Percentiles rank a stretch among this genome's conserved stretches.
phyloP scores from a whole-genome alignment of 2,113 vertebrate species.

The Epinephelus cyanopodus region DNA sequence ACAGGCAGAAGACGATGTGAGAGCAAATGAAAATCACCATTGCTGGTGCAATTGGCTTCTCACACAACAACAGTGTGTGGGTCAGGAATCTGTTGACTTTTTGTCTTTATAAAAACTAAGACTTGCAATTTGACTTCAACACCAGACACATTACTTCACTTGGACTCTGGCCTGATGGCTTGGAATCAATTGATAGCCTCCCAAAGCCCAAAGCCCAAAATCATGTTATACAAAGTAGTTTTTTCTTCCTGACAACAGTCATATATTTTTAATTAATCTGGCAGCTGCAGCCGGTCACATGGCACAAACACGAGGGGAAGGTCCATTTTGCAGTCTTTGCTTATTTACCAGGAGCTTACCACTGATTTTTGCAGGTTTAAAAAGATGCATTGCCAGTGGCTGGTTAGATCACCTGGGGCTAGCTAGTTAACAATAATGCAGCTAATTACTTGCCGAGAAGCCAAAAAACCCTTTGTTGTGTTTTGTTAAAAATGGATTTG shows the following conservation, averaged over 20 bases:
- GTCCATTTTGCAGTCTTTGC: background rate
- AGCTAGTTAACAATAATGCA: background rate
- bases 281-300: background rate
- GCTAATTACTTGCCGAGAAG: background rate
- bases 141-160: background rate
- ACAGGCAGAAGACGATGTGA: no score
- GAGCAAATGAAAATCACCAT: no score
- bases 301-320: background rate
- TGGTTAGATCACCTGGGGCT: background rate
- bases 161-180: background rate
- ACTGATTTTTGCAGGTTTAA: background rate
- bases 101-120: background rate
- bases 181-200: background rate
- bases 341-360: background rate
- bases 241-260: background rate
- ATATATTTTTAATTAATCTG: background rate
- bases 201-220: background rate
- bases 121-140: background rate
- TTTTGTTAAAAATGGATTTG: background rate
- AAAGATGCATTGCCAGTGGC: background rate
- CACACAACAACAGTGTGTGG: background rate
- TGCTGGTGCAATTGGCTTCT: background rate
- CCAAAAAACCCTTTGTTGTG: no score
- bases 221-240: background rate
- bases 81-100: background rate